Conservation (phyloP, 2,888 invertebrate genomes). For the Bedellia somnulentella region DNA sequence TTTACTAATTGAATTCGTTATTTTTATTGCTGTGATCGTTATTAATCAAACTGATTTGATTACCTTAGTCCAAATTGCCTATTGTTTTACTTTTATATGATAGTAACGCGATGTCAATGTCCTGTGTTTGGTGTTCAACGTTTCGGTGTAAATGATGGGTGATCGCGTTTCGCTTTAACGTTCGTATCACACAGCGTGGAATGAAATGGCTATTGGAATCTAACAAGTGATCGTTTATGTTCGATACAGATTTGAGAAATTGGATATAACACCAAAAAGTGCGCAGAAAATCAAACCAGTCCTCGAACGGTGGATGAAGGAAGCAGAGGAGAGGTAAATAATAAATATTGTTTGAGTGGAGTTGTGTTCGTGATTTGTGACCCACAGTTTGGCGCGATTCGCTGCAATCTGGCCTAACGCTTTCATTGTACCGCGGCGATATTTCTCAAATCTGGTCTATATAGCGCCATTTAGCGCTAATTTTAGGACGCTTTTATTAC, state of each 20-base stretch:
- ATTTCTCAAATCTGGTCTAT: constrained; percentile 63
- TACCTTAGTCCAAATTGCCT: constrained; percentile 51
- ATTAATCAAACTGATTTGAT: constrained; percentile 60
- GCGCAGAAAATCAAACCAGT: constrained; percentile 99
- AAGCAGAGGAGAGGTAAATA: constrained; percentile 92
- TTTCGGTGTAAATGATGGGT: no score
- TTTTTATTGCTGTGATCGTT: constrained; percentile 44
- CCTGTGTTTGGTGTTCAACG: constrained; percentile 71
- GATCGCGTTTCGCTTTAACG: constrained; percentile 9
- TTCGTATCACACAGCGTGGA: constrained; percentile 1
- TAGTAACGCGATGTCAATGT: constrained; percentile 66
- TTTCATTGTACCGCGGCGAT: constrained; percentile 42
- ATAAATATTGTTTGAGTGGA: no score
- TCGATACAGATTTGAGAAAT: constrained; percentile 92
- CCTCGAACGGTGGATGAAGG: constrained; percentile 98
- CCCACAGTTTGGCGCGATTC: constrained; percentile 33
- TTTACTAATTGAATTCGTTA: constrained; percentile 54
- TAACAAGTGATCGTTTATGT: constrained; percentile 54
- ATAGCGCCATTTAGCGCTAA: constrained; percentile 25
- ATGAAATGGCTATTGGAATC: constrained; percentile 17
- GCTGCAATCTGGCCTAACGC: constrained; percentile 52
- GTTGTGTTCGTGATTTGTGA: constrained; percentile 41
- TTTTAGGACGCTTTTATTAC: constrained; percentile 24
- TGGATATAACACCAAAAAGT: constrained; percentile 99
- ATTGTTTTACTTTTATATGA: constrained; percentile 51